Evolutionary conservation across 2,797 vertebrate genomes (phyloP).

Genomic region (Microtus agrestis): DNA sequence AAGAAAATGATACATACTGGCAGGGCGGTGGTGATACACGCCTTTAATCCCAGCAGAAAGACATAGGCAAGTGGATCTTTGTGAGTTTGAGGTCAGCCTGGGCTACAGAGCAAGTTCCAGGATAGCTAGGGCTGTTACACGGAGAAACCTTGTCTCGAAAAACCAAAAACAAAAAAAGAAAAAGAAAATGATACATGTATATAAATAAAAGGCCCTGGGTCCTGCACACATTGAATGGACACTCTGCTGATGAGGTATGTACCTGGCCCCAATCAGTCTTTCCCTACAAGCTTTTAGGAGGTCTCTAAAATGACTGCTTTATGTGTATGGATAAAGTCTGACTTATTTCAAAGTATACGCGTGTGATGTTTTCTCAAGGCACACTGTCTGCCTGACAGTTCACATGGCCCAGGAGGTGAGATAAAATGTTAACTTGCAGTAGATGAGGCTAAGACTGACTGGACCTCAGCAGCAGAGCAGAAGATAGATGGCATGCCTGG

Average conservation of each 20-base stretch:
- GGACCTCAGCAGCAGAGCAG: background rate
- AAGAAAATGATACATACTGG: background rate
- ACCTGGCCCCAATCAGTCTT: background rate
- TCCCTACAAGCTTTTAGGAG: background rate
- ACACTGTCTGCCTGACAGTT: background rate
- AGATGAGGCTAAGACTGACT: background rate
- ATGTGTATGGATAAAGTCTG: background rate
- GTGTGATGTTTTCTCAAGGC: background rate
- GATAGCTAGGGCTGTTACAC: background rate
- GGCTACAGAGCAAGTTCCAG: background rate
- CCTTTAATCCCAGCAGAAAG: background rate
- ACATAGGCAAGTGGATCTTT: background rate
- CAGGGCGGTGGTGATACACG: fast-evolving
- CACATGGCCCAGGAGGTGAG: too few relatives aligned
- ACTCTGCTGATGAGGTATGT: background rate
- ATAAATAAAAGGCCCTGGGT: background rate
- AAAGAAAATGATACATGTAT: background rate
- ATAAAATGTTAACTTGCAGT: background rate
- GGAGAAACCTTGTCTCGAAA: background rate
- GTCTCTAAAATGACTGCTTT: background rate
- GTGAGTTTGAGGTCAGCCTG: background rate
- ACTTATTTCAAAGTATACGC: background rate
- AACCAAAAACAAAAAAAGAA: background rate
- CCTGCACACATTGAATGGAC: background rate
- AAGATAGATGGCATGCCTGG: background rate